These are phyloP conservation scores for Anoplolepis gracilipes DNA, from an alignment of 1,140 invertebrate genomes.

Conservation along the genomic window DNA sequence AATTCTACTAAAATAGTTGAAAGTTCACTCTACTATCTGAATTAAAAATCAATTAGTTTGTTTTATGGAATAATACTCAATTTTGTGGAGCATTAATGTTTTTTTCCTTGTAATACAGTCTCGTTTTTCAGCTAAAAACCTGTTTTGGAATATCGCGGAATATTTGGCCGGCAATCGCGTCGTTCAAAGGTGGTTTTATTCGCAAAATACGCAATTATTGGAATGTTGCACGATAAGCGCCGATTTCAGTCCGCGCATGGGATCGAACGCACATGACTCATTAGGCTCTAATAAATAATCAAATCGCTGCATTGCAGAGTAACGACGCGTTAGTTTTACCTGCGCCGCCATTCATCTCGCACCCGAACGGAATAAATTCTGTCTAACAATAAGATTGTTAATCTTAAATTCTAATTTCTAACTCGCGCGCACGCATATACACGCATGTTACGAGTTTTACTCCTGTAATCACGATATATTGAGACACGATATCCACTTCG, in stretches of 20 bases:
- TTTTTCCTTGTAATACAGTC: background rate
- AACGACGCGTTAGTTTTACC: constrained; percentile 35
- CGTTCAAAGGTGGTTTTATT: constrained; percentile 2
- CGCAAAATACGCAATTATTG: constrained; percentile 22
- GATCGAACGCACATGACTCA: constrained; percentile 33
- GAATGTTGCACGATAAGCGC: background rate
- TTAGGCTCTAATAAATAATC: constrained; percentile 74
- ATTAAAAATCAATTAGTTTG: background rate
- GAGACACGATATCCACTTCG: background rate
- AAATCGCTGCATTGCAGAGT: constrained; percentile 73
- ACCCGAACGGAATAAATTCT: background rate
- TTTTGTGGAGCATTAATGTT: background rate
- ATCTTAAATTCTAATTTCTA: constrained; percentile 52
- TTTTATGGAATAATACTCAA: background rate
- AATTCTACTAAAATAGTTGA: background rate
- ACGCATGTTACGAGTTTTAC: background rate
- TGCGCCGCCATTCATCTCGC: constrained; percentile 10
- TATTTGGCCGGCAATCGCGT: constrained; percentile 9
- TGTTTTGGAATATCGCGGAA: background rate
- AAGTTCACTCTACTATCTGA: background rate
- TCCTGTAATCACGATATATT: background rate
- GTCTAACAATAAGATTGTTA: constrained; percentile 7
- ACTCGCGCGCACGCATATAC: background rate
- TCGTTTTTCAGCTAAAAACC: background rate
- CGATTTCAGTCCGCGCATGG: background rate